Base-by-base conservation (phyloP, 2,888 invertebrate genomes). In the Drosophila merina region DNA sequence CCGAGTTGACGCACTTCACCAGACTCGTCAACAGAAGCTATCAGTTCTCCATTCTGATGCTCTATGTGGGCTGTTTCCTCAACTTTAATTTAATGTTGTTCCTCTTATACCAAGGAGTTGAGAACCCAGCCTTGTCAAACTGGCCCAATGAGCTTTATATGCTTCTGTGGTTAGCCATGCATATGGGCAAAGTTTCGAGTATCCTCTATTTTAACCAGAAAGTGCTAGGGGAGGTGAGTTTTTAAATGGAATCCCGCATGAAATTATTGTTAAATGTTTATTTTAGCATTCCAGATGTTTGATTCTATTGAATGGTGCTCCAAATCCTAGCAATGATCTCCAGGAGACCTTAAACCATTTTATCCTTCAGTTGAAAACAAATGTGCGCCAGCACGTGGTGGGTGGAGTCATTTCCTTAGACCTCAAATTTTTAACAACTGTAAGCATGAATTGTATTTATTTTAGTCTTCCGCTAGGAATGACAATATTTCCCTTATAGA, bases 1-100 rank as follows among this genome's bases (percentile, higher is more conserved):
- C 42, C 0, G 26, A 52, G 2, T 28, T 82, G 1, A 42, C 72
- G 4, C 28, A 59, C 4, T 79, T 85, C 4, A 79, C 71, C 8
- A 74, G 74, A 12, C 25, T 28, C 1, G 48, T 81, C 0, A 82
- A 82, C 48, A 48, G 55, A 3, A 62, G 52, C 4, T 82, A 59
- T 38, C 74, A 74, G 0, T 47, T 63, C 7, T 79, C 82, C 4
- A 51, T 82, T n/a, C 10, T 82, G 2, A 56, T 79, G 10, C 55
- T 69, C 4, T 79, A 60, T 20, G 36, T 74, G 7, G 73, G 75
- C 3, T 77, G 82, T 6, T 67, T 85, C 5, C 59, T 81, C 0
- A 81, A 71, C 45, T 75, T 85, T 26, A 81, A 85, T 8, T 51
- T 77, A 4, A 74, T 67, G n/a, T 14, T 85, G 1, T 82, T 85